Base-by-base conservation (phyloP, 2,888 invertebrate genomes). In the Beris morrisii region DNA sequence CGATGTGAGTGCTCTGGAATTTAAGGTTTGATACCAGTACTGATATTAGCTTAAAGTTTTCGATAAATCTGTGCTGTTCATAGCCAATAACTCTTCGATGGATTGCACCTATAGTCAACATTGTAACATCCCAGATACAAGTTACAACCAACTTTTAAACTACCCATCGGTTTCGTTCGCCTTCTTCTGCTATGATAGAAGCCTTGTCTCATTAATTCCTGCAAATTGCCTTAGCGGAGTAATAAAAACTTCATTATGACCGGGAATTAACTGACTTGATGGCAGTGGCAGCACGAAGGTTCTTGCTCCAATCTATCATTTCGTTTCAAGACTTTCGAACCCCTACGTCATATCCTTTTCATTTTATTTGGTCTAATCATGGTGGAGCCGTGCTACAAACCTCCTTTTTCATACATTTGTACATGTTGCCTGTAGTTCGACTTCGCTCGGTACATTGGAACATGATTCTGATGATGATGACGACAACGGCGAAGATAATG, bases 201-300 rank as follows among this genome's bases (percentile, higher is more conserved):
- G 32, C 52, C 15, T 61, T 61, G 61, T 38, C 61, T 48, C 61
- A 61, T 61, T 52, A 61, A 61, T 61, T 61, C 50, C 52, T 52
- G 13, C 52, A 61, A 61, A 61, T 61, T 61, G 61, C 61, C 50
- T 61, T 61, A 52, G 61, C 61, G 52, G 50, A 30, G 61, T 52
- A 61, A 61, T 61, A 61, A 61, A 61, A 61, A 61, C 50, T 43
- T 61, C 61, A 61, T 61, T 52, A 61, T 50, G 50, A 22, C 30
- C 22, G 22, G 38, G 52, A 61, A 61, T 61, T 61, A 61, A 52
- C 52, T 48, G 32, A 50, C 15, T n/a, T 48, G 32, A 50, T 28
- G 15, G 28, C 48, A 48, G 15, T 6, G 12, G 48, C 48, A 48
- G 15, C 48, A 13, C 15, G 48, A 38, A 52, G 38, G 52, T 50